These are phyloP conservation scores for Tamias sibiricus DNA, from an alignment of 2,113 vertebrate genomes.

Conservation along the genomic window DNA sequence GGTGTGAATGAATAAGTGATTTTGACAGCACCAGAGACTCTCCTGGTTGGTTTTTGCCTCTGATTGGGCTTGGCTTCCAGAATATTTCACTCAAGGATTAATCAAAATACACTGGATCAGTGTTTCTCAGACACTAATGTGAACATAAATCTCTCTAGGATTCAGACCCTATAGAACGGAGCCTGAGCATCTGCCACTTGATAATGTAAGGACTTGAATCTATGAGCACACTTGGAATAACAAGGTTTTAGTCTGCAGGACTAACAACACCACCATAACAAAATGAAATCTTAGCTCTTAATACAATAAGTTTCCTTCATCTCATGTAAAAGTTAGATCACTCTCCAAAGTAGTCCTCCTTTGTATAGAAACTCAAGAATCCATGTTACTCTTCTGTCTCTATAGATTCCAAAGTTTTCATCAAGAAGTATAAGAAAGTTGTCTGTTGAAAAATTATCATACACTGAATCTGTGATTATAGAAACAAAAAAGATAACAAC, in stretches of 20 bases:
- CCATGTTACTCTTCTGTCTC: neutral
- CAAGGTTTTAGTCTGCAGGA: neutral
- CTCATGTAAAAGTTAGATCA: neutral
- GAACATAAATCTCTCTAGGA: neutral
- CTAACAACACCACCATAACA: neutral
- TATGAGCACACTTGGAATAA: neutral
- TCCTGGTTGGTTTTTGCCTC: neutral
- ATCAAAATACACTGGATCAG: neutral
- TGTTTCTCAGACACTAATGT: neutral
- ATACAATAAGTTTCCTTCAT: neutral
- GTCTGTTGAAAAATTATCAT: neutral
- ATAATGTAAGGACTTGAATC: neutral
- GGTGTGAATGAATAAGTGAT: neutral
- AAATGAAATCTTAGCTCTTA: neutral
- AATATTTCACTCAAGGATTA: constrained; percentile 10
- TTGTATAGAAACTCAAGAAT: neutral
- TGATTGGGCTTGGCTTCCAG: neutral
- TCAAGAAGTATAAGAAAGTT: neutral
- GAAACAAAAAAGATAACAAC: neutral
- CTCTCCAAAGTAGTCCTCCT: neutral
- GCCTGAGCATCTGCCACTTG: too few relatives aligned
- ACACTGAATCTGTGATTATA: neutral
- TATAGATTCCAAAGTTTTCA: neutral
- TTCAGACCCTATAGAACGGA: neutral
- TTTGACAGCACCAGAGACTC: neutral